phyloP scores from a whole-genome alignment of 2,113 vertebrate genomes.

The Oplegnathus fasciatus region DNA sequence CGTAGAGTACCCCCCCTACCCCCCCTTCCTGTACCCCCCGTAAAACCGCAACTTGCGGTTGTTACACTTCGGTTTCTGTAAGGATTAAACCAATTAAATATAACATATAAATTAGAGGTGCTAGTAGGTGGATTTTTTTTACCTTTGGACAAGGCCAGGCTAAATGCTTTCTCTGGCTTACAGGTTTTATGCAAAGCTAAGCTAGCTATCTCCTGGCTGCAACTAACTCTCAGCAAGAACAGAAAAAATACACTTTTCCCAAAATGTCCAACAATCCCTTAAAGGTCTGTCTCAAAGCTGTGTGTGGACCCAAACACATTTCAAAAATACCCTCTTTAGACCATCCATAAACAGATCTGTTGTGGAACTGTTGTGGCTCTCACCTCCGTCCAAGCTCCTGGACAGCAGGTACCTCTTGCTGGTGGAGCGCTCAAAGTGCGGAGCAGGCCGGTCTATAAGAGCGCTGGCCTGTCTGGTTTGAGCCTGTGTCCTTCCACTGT shows the following conservation, averaged over 20 bases:
- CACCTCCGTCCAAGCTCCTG: constrained; percentile 97
- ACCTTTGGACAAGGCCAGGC: neutral
- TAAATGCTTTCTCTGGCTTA: neutral
- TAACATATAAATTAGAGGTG: too few species aligned
- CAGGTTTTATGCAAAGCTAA: too few species aligned
- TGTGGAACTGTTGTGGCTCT: constrained; percentile 15
- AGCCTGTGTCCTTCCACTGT: constrained; percentile 96
- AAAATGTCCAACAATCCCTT: neutral
- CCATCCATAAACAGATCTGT: neutral
- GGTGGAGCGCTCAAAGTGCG: constrained; percentile 96
- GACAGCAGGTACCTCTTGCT: constrained; percentile 98
- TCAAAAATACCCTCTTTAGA: neutral
- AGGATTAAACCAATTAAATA: too few species aligned
- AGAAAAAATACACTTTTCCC: neutral
- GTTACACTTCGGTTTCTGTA: too few species aligned
- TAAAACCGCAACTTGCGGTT: too few species aligned
- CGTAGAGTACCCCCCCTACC: too few species aligned
- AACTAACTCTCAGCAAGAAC: too few species aligned
- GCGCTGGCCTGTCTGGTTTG: constrained; percentile 97
- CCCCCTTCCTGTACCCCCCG: too few species aligned
- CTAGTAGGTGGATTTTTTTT: too few species aligned
- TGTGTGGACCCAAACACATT: neutral
- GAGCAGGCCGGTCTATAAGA: constrained; percentile 95
- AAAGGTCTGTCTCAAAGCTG: neutral
- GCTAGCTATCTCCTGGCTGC: too few species aligned